Conservation (phyloP, 2,888 invertebrate species). For the Ormia ochracea region DNA sequence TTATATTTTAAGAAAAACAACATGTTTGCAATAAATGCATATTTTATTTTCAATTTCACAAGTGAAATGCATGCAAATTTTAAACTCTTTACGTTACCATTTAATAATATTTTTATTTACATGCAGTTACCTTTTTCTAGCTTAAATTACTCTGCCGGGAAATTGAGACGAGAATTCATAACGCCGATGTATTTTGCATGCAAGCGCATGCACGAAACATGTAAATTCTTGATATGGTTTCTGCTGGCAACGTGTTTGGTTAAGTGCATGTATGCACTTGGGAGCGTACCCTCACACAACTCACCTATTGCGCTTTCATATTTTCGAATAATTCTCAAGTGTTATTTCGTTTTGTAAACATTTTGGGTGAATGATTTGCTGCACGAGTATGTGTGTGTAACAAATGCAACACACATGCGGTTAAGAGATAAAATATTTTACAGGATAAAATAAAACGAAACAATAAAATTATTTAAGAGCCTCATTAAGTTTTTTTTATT, state of each 20-base stretch:
- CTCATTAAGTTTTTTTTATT: background rate
- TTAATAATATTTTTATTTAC: no score
- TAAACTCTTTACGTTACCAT: no score
- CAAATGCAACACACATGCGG: background rate
- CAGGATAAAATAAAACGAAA: background rate
- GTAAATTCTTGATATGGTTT: slow-evolving; percentile 9
- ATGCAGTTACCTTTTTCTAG: no score
- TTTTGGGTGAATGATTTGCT: slow-evolving; percentile 10
- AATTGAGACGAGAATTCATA: no score
- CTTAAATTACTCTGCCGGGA: no score
- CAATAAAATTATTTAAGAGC: background rate
- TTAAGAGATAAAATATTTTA: background rate
- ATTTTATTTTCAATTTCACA: no score
- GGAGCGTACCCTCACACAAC: background rate
- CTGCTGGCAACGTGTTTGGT: background rate
- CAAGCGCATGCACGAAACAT: background rate
- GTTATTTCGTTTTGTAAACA: slow-evolving; percentile 2
- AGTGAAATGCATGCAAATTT: no score
- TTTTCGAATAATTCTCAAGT: background rate
- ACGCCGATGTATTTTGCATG: background rate
- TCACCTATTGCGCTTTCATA: background rate
- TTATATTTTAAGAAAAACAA: no score
- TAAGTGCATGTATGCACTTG: background rate
- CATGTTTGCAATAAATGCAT: no score
- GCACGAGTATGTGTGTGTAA: no score